Conservation (phyloP, 2,888 invertebrate species). For the Leptinotarsa juncta region DNA sequence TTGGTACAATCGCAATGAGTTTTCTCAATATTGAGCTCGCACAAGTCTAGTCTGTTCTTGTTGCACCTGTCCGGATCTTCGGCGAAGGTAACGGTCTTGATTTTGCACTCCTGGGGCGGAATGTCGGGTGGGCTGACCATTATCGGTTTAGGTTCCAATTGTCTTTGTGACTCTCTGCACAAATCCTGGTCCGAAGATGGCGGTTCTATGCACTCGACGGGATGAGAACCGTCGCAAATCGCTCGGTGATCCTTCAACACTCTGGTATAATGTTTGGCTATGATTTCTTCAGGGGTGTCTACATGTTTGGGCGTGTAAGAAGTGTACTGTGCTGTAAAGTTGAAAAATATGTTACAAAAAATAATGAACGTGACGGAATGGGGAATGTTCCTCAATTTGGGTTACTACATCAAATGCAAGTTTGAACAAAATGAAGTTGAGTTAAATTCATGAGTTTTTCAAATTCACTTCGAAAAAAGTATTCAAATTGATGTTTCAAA, state of each 20-base stretch:
- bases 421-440: too few relatives aligned
- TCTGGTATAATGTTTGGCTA: slow-evolving; percentile 61
- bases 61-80: slow-evolving; percentile 57
- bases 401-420: too few relatives aligned
- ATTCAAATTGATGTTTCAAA: too few relatives aligned
- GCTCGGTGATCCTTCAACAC: slow-evolving; percentile 60
- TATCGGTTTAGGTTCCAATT: slow-evolving; percentile 51
- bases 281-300: slow-evolving; percentile 62
- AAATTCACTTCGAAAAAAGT: too few relatives aligned
- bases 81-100: slow-evolving; percentile 58
- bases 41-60: slow-evolving; percentile 58
- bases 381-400: too few relatives aligned
- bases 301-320: slow-evolving; percentile 61
- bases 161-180: slow-evolving; percentile 29
- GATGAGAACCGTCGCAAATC: slow-evolving; percentile 56
- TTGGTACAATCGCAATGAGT: slow-evolving; percentile 60
- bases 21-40: slow-evolving; percentile 58
- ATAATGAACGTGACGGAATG: background rate
- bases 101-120: slow-evolving; percentile 57
- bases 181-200: slow-evolving; percentile 38
- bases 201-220: slow-evolving; percentile 55
- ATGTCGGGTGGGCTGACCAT: slow-evolving; percentile 58
- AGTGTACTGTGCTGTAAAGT: slow-evolving; percentile 46
- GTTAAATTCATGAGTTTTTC: too few relatives aligned
- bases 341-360: background rate